These are phyloP conservation scores for Dolichomitus sp. DNA, from an alignment of 2,888 invertebrate genomes.

Conservation along the genomic window DNA sequence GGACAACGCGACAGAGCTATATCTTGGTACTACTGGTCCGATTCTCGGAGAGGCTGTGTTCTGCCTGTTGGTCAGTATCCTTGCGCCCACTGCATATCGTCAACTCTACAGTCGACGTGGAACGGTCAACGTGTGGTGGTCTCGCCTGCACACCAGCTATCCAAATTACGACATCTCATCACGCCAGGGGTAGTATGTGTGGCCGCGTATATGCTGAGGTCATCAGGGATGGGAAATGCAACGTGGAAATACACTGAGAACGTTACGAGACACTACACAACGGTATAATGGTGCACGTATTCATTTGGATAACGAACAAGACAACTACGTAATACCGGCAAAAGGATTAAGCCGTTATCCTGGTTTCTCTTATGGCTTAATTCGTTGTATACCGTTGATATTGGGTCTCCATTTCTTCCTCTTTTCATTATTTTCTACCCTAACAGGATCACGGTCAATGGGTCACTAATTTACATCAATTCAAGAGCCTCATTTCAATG, in stretches of 20 bases:
- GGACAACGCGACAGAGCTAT: conserved; percentile 33
- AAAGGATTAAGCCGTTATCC: conserved; percentile 3
- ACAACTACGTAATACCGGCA: not conserved
- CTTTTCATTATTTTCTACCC: conserved; percentile 14
- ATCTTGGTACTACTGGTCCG: conserved; percentile 20
- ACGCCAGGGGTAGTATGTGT: conserved; percentile 1
- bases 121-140: conserved; percentile 16
- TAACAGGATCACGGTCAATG: conserved; percentile 10
- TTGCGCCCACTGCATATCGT: conserved; percentile 22
- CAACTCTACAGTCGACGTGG: conserved; percentile 8
- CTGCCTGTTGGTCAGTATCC: conserved; percentile 14
- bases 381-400: not conserved
- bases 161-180: conserved; percentile 47
- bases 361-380: not conserved
- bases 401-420: not conserved
- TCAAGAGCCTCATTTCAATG: not conserved
- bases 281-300: conserved; percentile 12
- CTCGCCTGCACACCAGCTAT: conserved; percentile 18
- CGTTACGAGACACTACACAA: conserved; percentile 8
- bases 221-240: conserved; percentile 15
- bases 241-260: conserved; percentile 21
- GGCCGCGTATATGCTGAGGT: not conserved
- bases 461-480: not conserved
- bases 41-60: conserved; percentile 7
- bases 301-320: conserved; percentile 26